These are phyloP conservation scores for Trichogramma dendrolimi DNA, from an alignment of 2,888 invertebrate genomes.

Conservation along the genomic window DNA sequence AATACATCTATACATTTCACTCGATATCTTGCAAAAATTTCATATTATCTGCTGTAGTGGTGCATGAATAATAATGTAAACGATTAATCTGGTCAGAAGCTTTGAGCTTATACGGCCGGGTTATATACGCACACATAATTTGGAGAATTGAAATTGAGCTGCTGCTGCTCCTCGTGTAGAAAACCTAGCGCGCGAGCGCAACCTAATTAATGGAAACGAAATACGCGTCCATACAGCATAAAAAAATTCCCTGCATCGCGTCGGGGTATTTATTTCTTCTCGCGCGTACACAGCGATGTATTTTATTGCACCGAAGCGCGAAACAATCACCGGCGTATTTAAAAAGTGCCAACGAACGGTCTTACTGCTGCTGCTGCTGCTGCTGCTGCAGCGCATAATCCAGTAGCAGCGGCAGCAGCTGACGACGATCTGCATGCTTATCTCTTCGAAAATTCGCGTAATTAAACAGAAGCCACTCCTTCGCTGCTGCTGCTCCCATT, in stretches of 20 bases:
- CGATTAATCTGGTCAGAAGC: too few species aligned
- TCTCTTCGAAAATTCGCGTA: slow-evolving; percentile 29
- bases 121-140: background rate
- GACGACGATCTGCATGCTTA: slow-evolving; percentile 27
- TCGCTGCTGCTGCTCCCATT: background rate
- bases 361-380: background rate
- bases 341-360: background rate
- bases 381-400: slow-evolving; percentile 21
- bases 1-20: too few species aligned
- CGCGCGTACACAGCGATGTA: slow-evolving; percentile 11
- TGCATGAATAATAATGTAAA: too few species aligned
- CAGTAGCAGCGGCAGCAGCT: slow-evolving; percentile 6
- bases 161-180: too few species aligned
- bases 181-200: background rate
- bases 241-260: background rate
- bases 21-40: too few species aligned
- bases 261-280: slow-evolving; percentile 19
- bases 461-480: slow-evolving; percentile 27
- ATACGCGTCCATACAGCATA: too few species aligned
- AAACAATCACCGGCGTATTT: background rate
- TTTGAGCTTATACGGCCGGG: too few species aligned
- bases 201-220: background rate
- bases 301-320: slow-evolving; percentile 1
- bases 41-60: too few species aligned
- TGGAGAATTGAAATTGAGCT: background rate